A percentile compares a stretch with the other conserved stretches of the same genome.
These are phyloP conservation scores for Sinopyrophorus schimmeli DNA, from an alignment of 2,888 invertebrate genomes.

Conservation along the genomic window DNA sequence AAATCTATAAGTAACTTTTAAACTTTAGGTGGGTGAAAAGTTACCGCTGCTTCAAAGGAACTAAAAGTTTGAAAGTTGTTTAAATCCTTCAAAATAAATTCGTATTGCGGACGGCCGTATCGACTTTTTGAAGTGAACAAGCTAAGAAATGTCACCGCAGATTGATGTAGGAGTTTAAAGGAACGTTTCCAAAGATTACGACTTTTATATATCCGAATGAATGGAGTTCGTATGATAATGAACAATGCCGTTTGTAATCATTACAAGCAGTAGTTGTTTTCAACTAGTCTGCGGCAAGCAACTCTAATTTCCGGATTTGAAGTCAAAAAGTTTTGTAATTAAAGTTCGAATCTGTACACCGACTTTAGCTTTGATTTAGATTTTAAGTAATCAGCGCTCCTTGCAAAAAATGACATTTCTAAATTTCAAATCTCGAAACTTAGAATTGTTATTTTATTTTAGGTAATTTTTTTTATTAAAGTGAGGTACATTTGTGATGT, in stretches of 20 bases:
- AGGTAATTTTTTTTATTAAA: too few species aligned
- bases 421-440: too few species aligned
- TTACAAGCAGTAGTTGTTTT: background rate
- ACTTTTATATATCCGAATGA: too few species aligned
- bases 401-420: too few species aligned
- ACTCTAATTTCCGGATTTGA: constrained; percentile 5
- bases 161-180: background rate
- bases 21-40: too few species aligned
- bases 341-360: constrained; percentile 10
- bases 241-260: too few species aligned
- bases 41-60: background rate
- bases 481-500: too few species aligned
- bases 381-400: constrained; percentile 6
- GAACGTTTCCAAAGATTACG: too few species aligned
- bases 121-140: background rate
- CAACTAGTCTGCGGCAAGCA: background rate
- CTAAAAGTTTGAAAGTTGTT: constrained; percentile 1
- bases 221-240: too few species aligned
- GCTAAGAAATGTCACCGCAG: constrained; percentile 1
- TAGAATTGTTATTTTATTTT: too few species aligned
- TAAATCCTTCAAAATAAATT: constrained; percentile 6
- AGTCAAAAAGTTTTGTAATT: constrained; percentile 12
- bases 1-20: too few species aligned
- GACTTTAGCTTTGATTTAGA: constrained; percentile 22
- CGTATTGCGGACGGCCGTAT: constrained; percentile 6